Evolutionary conservation across 2,888 invertebrate species (phyloP), one percentile per base, ranked within the genome.

Genomic region (Stenchaetothrips biformis): DNA sequence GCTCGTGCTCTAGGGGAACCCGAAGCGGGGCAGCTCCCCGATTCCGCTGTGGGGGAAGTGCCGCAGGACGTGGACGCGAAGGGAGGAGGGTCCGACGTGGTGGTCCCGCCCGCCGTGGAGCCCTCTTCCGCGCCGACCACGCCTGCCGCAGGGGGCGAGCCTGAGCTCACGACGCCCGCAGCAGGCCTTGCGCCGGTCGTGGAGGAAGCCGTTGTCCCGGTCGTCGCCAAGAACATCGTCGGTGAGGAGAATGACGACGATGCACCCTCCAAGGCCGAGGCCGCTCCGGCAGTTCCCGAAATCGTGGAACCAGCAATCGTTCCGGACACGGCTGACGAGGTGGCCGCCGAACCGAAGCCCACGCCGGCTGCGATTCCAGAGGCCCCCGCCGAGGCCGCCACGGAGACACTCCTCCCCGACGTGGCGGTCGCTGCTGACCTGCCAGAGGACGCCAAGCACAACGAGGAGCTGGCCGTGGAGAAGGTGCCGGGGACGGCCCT

Each of bases 171-270:
- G 2, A 37, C 37, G 37, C 37, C 37, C 37, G 37, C 37, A 37
- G 37, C 37, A 37, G 37, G 37, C 37, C 37, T 37, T 37, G 37
- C 37, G 6, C 67, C 67, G 21, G 67, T 8, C 25, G 67, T 21
- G 8, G 67, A 74, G 67, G 67, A 74, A 11, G 67, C 21, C 9
- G 25, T 74, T 0, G 67, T 74, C 7, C 67, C 67, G 9, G 67
- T 8, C 9, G 67, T 74, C 21, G 67, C 67, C 67, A 74, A 74
- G 67, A 74, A 74, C 67, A 25, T 74, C 25, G 67, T 74, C 67
- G 67, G 67, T 21, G 11, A 8, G 7, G 67, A 25, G 59, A 13
- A 59, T 11, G 21, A 21, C 8, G 67, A 21, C 67, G 13, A 16
- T 18, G 59, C 9, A 7, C 6, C 1, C 18, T 4, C 8, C 0